Percentiles rank a stretch among this genome's conserved stretches.
These are phyloP conservation scores for Oophaga sylvatica DNA, from an alignment of 2,797 vertebrate species.

Conservation along the genomic window DNA sequence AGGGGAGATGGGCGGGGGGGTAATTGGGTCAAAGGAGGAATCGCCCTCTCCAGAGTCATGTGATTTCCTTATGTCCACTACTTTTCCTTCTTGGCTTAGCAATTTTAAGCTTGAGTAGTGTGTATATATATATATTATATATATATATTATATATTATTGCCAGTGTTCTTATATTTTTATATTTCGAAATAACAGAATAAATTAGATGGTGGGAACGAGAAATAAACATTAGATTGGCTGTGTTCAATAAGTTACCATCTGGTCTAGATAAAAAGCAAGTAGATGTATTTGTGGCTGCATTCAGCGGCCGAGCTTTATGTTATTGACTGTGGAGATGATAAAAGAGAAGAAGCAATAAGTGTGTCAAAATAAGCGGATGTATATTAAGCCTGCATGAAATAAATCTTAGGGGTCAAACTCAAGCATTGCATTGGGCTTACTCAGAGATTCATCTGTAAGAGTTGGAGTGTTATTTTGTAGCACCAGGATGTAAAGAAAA, in stretches of 20 bases:
- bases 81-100: too few relatives aligned
- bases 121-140: too few relatives aligned
- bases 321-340: slow-evolving; percentile 37
- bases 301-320: slow-evolving; percentile 39
- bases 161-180: too few relatives aligned
- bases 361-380: slow-evolving; percentile 36
- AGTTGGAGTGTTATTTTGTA: slow-evolving; percentile 25
- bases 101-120: too few relatives aligned
- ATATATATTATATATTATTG: too few relatives aligned
- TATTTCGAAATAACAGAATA: background rate
- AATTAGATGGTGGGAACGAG: background rate
- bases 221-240: background rate
- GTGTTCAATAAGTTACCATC: slow-evolving; percentile 11
- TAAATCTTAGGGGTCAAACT: slow-evolving; percentile 45
- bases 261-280: slow-evolving; percentile 33
- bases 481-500: background rate
- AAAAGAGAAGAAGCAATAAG: slow-evolving; percentile 40
- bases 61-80: too few relatives aligned
- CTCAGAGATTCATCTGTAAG: slow-evolving; percentile 21
- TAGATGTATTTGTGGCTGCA: slow-evolving; percentile 36
- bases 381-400: slow-evolving; percentile 44
- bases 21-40: too few relatives aligned
- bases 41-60: too few relatives aligned
- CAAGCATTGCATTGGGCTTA: slow-evolving; percentile 24
- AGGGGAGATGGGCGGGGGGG: too few relatives aligned